Conservation (phyloP, 1,140 invertebrate genomes). For the Fopius arisanus region DNA sequence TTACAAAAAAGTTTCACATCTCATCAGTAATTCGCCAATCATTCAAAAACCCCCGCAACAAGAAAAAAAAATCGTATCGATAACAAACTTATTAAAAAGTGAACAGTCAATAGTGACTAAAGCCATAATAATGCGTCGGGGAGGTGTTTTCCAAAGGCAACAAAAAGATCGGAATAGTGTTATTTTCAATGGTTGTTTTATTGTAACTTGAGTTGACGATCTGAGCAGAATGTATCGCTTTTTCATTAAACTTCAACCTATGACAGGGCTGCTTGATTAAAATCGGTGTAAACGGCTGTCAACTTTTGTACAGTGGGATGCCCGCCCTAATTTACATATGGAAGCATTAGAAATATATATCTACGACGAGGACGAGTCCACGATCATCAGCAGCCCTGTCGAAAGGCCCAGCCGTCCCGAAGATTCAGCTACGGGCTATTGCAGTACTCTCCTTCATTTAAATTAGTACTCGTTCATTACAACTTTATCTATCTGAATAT, state of each 20-base stretch:
- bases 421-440: slow-evolving; percentile 30
- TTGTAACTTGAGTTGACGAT: no score
- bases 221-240: no score
- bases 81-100: no score
- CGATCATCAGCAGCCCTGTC: background rate
- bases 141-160: no score
- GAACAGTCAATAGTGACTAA: no score
- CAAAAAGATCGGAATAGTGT: no score
- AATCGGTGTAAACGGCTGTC: background rate
- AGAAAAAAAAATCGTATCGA: no score
- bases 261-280: background rate
- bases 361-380: slow-evolving; percentile 17
- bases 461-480: background rate
- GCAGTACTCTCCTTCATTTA: slow-evolving; percentile 22
- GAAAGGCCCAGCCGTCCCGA: slow-evolving; percentile 30
- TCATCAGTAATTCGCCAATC: background rate
- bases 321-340: slow-evolving; percentile 30
- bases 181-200: no score
- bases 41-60: background rate
- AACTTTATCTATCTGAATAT: background rate
- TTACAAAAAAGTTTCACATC: background rate
- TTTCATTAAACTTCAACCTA: no score
- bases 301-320: slow-evolving; percentile 30
- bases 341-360: slow-evolving; percentile 33
- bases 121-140: no score